These are phyloP conservation scores for Cheilosia grossa DNA, from an alignment of 2,888 invertebrate species.

Conservation along the genomic window DNA sequence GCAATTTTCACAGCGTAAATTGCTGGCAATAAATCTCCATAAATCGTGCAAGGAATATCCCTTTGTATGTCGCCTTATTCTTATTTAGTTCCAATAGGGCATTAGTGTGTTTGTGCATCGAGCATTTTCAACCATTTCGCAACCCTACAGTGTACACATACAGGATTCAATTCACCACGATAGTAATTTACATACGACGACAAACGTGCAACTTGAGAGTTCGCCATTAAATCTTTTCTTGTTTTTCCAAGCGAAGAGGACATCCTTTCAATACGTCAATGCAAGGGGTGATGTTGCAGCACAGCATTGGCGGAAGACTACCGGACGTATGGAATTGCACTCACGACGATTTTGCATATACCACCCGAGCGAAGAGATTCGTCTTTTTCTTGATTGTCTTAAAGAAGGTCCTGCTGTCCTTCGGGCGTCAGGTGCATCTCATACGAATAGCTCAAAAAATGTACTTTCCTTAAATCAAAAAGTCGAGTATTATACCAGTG, in stretches of 20 bases:
- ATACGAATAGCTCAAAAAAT: too few species aligned
- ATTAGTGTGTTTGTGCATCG: background rate
- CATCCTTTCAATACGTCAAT: constrained; percentile 54
- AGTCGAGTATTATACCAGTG: too few species aligned
- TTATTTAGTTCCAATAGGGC: constrained; percentile 22
- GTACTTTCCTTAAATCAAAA: too few species aligned
- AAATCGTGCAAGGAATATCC: constrained; percentile 68
- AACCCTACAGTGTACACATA: constrained; percentile 10
- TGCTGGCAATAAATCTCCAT: constrained; percentile 73
- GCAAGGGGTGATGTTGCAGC: background rate
- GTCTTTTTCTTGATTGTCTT: too few species aligned
- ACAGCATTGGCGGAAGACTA: constrained; percentile 22
- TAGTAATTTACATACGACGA: constrained; percentile 67
- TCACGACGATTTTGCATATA: too few species aligned
- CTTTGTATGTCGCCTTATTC: constrained; percentile 57
- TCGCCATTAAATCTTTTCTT: constrained; percentile 58
- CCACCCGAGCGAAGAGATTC: too few species aligned
- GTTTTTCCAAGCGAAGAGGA: constrained; percentile 32
- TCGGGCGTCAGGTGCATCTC: too few species aligned
- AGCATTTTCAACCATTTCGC: background rate
- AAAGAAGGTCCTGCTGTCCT: too few species aligned
- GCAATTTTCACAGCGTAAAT: constrained; percentile 70
- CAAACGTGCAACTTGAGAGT: constrained; percentile 66
- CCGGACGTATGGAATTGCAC: background rate
- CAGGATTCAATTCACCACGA: constrained; percentile 49